These are phyloP conservation scores for Cossypha heuglini DNA, from an alignment of 2,797 vertebrate species.

Conservation along the genomic window DNA sequence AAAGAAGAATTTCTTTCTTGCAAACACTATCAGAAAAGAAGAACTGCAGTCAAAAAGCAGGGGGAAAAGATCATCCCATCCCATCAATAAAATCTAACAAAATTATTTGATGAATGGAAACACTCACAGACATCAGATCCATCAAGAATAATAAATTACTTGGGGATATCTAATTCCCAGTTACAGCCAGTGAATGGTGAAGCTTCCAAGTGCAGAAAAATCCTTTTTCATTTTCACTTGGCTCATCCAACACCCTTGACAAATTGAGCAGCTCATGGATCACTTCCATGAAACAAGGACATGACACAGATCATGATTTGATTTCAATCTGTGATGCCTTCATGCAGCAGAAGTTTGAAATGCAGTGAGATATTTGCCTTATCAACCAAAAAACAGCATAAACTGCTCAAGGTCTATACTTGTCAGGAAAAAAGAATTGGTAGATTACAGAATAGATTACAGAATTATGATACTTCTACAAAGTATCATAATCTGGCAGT, in stretches of 20 bases:
- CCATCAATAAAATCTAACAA: background rate
- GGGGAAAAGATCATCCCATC: background rate
- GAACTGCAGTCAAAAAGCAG: background rate
- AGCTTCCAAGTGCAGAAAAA: background rate
- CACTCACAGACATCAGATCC: background rate
- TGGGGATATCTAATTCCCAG: background rate
- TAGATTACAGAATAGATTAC: background rate
- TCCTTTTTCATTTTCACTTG: background rate
- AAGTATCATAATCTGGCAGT: background rate
- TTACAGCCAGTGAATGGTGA: background rate
- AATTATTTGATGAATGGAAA: slow-evolving; percentile 1
- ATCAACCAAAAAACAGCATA: background rate
- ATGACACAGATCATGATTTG: background rate
- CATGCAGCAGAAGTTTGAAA: background rate
- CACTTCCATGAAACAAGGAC: background rate
- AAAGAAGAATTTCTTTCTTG: background rate
- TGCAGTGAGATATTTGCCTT: background rate
- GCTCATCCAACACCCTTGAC: background rate
- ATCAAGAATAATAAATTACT: background rate
- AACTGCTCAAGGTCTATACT: background rate
- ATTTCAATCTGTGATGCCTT: background rate
- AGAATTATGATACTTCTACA: background rate
- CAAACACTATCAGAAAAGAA: background rate
- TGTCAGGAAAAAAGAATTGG: background rate
- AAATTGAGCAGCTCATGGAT: background rate